Base-by-base conservation (phyloP, 2,797 vertebrate species). In the Cynodonichthys magdalenae region DNA sequence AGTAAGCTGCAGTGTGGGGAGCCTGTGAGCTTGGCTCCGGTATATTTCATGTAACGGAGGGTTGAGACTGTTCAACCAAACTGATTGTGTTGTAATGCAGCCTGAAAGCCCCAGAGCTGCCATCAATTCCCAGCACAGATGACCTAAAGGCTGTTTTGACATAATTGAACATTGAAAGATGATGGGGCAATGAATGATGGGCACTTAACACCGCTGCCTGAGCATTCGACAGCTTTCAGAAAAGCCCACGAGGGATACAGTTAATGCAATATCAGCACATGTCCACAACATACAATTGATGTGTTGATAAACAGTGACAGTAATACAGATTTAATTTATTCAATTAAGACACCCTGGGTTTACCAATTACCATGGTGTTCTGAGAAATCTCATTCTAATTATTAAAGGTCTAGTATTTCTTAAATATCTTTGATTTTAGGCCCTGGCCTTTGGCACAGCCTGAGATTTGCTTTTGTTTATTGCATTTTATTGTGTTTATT, bases 141-240 rank as follows among this genome's bases (percentile, higher is more conserved):
- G 84, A 88, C 89, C 85, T 80, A 62, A 78, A 81, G 88, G 84
- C 80, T 84, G 79, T 88, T 90, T 88, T 87, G 87, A 92, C 84
- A 83, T 85, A 88, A 91, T 86, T 90, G 85, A 86, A 87, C 86
- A 86, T 84, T 89, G 89, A 90, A 84, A 75, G 81, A 89, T 80
- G 86, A 85, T 73, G 56, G 82, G 81, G 66, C 85, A 84, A 90
- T 71, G 59, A 84, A 90, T 79, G 85, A 86, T 81, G 56, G 73
- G 63, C 76, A 79, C 75, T 87, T 90, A 68, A 83, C 69, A 85
- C 47, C 15, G 72, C 55, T 12, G 69, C 66, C 66, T 69, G 82
- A 69, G 75, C 74, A 74, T 82, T 87, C 86, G 80, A 87, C 84
- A 80, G 83, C 74, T 79, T 78, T 86, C 60, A 82, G 63, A 74